A percentile compares a stretch with the other conserved stretches of the same genome.
Conservation (phyloP, 1,140 invertebrate genomes). For the Trissolcus basalis region DNA sequence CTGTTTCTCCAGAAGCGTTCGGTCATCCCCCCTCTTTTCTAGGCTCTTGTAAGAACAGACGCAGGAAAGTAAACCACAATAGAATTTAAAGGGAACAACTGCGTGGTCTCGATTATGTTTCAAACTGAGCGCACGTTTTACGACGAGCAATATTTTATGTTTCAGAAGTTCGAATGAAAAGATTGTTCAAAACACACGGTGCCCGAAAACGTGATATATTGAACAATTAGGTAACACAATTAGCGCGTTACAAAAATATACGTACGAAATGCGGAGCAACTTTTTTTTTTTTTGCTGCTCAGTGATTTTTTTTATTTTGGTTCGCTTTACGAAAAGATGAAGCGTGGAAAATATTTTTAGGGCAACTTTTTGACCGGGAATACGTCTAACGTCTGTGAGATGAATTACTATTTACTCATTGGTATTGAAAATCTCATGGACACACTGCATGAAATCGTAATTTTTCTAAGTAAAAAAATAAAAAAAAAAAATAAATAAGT, state of each 20-base stretch:
- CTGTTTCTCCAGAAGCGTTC: slow-evolving; percentile 19
- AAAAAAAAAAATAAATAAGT: too few relatives aligned
- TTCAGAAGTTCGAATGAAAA: slow-evolving; percentile 4
- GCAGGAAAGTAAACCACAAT: slow-evolving; percentile 28
- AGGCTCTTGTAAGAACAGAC: slow-evolving; percentile 10
- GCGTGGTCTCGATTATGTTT: slow-evolving; percentile 2
- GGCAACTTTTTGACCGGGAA: slow-evolving; percentile 1
- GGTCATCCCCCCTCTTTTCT: background rate
- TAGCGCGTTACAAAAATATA: too few relatives aligned
- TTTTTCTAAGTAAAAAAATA: too few relatives aligned
- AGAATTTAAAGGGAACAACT: slow-evolving; percentile 24
- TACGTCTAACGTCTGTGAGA: slow-evolving; percentile 13
- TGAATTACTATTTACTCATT: slow-evolving; percentile 34
- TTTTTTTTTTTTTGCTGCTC: too few relatives aligned
- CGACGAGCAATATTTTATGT: slow-evolving; percentile 14
- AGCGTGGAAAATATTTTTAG: slow-evolving; percentile 3
- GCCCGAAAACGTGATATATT: background rate
- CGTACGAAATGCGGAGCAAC: background rate
- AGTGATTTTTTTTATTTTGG: too few relatives aligned
- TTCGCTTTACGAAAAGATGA: background rate
- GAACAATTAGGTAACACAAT: background rate
- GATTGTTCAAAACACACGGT: slow-evolving; percentile 2
- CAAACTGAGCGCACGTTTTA: slow-evolving; percentile 23
- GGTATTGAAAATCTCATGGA: slow-evolving; percentile 2
- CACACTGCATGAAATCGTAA: slow-evolving; percentile 8